These are phyloP conservation scores for Kryptolebias ocellatus DNA, from an alignment of 2,797 vertebrate species.

Conservation along the genomic window DNA sequence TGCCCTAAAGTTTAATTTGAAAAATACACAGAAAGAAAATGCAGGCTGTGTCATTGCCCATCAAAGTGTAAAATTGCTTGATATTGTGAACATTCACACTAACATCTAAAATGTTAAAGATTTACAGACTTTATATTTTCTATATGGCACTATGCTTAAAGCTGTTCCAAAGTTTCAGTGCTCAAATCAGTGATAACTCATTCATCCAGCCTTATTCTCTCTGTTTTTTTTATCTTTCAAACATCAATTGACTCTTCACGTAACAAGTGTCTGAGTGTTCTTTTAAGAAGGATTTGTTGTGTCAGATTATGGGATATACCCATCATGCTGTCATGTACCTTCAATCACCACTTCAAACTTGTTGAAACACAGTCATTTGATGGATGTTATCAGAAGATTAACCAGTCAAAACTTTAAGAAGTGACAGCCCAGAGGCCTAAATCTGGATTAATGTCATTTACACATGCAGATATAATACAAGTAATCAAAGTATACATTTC, in stretches of 20 bases:
- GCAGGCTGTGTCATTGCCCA: too few species aligned
- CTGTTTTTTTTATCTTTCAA: constrained; percentile 53
- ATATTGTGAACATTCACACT: neutral
- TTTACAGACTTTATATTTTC: neutral
- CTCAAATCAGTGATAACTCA: constrained; percentile 37
- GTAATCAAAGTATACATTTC: too few species aligned
- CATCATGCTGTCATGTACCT: constrained; percentile 15
- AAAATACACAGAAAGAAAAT: too few species aligned
- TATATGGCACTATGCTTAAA: neutral
- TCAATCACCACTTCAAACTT: constrained; percentile 14
- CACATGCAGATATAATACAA: neutral
- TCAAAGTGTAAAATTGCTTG: neutral
- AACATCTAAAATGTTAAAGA: neutral
- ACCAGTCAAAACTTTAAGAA: constrained; percentile 45
- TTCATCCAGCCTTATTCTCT: constrained; percentile 40
- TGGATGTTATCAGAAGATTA: constrained; percentile 50
- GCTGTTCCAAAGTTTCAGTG: constrained; percentile 6
- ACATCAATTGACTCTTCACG: constrained; percentile 57
- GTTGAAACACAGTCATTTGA: constrained; percentile 12
- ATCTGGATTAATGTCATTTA: constrained; percentile 17
- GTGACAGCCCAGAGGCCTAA: constrained; percentile 51
- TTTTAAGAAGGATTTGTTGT: constrained; percentile 69
- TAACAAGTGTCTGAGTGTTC: constrained; percentile 68
- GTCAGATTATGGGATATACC: constrained; percentile 52
- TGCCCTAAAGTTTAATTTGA: too few species aligned